phyloP scores from a whole-genome alignment of 2,113 vertebrate genomes.

The Mionectes macconnelli region DNA sequence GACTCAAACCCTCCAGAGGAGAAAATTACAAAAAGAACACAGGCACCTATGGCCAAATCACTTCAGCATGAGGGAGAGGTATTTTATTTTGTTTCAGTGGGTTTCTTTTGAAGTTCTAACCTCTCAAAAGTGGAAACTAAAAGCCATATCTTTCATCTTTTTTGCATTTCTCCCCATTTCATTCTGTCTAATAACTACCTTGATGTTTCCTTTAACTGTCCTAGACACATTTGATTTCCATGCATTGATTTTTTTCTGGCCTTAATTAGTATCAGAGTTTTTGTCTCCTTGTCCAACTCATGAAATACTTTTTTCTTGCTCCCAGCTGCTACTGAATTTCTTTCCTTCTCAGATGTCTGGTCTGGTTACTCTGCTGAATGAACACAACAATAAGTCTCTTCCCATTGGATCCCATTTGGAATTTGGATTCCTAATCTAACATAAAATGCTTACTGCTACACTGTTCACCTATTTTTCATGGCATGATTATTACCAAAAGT shows the following conservation, averaged over 20 bases:
- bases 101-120: slow-evolving; percentile 42
- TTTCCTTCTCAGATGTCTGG: neutral
- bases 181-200: neutral
- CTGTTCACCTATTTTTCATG: neutral
- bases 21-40: slow-evolving; percentile 3
- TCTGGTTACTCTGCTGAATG: neutral
- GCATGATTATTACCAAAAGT: neutral
- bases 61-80: neutral
- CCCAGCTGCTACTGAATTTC: neutral
- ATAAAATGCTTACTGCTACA: neutral
- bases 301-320: neutral
- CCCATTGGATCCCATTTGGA: neutral
- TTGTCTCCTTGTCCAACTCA: neutral
- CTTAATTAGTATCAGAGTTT: neutral
- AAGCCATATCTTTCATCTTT: neutral
- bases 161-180: neutral
- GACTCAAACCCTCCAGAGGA: slow-evolving; percentile 2
- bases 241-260: neutral
- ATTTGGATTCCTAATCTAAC: neutral
- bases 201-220: neutral
- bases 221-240: neutral
- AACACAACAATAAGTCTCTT: neutral
- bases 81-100: slow-evolving; percentile 24
- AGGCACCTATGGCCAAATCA: slow-evolving; percentile 15
- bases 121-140: slow-evolving; percentile 12